Percentiles rank a stretch among this genome's conserved stretches.
phyloP scores from a whole-genome alignment of 2,113 vertebrate genomes.

The Rhizomys pruinosus region DNA sequence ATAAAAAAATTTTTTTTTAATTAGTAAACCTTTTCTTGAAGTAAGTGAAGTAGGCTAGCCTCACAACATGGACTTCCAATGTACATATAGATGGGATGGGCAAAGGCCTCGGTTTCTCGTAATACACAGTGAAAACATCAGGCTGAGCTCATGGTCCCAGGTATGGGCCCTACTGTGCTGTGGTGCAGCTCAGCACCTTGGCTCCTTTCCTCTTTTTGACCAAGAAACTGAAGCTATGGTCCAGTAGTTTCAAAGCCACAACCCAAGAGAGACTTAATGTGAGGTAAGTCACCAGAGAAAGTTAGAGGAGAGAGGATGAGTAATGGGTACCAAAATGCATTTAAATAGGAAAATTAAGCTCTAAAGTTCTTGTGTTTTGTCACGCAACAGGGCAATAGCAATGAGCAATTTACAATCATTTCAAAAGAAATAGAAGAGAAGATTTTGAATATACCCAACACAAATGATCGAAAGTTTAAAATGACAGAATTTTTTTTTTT shows the following conservation, averaged over 20 bases:
- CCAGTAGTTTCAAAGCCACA: neutral
- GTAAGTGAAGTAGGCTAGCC: neutral
- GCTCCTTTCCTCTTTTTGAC: neutral
- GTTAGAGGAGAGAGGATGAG: neutral
- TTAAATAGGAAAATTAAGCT: neutral
- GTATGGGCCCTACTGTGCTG: neutral
- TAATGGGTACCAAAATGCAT: neutral
- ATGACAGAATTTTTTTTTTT: too few species aligned
- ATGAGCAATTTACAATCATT: neutral
- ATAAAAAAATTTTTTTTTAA: too few species aligned
- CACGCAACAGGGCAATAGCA: too few species aligned
- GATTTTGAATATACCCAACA: neutral
- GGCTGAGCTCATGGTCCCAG: too few species aligned
- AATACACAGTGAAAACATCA: neutral
- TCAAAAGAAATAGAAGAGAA: neutral
- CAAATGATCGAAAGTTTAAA: neutral
- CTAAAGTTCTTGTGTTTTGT: neutral
- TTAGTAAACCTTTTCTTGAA: neutral
- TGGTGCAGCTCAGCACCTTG: neutral
- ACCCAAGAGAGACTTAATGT: neutral
- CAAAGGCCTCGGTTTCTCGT: neutral
- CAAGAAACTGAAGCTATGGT: neutral
- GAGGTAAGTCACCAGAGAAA: neutral
- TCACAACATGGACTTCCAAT: neutral
- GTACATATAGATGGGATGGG: neutral